phyloP scores from a whole-genome alignment of 2,113 vertebrate species.

The Pedionomus torquatus region DNA sequence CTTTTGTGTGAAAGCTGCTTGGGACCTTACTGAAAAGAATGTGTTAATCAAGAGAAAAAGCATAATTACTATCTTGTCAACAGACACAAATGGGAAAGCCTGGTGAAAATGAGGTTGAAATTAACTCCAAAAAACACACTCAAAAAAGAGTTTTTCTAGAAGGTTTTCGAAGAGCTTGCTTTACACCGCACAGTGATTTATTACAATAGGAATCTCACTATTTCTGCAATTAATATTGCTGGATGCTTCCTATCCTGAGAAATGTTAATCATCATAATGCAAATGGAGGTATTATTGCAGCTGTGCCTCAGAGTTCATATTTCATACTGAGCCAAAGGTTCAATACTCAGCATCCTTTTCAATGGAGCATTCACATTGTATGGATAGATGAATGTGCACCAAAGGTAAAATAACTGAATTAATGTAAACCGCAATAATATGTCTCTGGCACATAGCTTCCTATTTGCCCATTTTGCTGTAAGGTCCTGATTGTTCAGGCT shows the following conservation, averaged over 20 bases:
- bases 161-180: background rate
- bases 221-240: conserved; percentile 63
- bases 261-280: conserved; percentile 53
- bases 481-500: conserved; percentile 59
- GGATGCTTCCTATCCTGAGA: conserved; percentile 32
- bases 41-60: conserved; percentile 51
- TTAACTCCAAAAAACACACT: background rate
- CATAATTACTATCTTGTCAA: conserved; percentile 33
- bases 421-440: conserved; percentile 3
- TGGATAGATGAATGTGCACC: conserved; percentile 23
- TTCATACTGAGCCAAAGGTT: conserved; percentile 38
- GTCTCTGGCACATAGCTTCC: conserved; percentile 46
- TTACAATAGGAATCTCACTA: conserved; percentile 29
- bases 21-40: conserved; percentile 29
- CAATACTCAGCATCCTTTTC: conserved; percentile 39
- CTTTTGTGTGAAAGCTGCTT: conserved; percentile 38
- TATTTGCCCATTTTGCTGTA: conserved; percentile 43
- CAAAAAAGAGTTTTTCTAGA: background rate
- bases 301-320: conserved; percentile 31
- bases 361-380: background rate
- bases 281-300: conserved; percentile 55
- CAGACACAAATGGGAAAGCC: conserved; percentile 19
- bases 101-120: conserved; percentile 27
- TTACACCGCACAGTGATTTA: conserved; percentile 32
- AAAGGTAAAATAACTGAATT: conserved; percentile 35